Conservation (phyloP, 2,888 invertebrate species). For the Eudasyphora cyanicolor region DNA sequence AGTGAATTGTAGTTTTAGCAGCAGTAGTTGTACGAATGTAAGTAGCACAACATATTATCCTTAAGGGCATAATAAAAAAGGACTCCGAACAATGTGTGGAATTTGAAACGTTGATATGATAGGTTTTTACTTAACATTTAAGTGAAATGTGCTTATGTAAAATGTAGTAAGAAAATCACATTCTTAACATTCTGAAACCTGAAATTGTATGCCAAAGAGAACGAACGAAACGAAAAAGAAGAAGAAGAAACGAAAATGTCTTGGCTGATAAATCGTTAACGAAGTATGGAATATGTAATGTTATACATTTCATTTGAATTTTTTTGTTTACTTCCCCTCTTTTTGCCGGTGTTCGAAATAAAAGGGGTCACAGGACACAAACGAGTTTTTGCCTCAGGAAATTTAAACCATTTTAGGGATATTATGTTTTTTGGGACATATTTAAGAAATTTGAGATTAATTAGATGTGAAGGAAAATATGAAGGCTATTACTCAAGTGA, state of each 20-base stretch:
- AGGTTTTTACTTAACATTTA: constrained; percentile 27
- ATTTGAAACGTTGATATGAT: constrained; percentile 33
- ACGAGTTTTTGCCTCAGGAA: background rate
- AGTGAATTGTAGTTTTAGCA: background rate
- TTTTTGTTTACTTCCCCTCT: background rate
- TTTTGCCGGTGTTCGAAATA: background rate
- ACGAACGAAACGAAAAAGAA: background rate
- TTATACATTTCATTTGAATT: constrained; percentile 8
- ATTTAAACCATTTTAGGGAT: background rate
- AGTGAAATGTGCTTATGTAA: constrained; percentile 25
- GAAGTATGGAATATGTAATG: constrained; percentile 32
- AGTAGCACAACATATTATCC: constrained; percentile 29
- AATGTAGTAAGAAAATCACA: constrained; percentile 17
- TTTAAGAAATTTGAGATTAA: background rate
- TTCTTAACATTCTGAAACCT: background rate
- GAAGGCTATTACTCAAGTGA: background rate
- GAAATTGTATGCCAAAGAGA: background rate
- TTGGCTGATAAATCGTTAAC: constrained; percentile 55
- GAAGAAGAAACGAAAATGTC: constrained; percentile 43
- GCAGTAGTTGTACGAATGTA: no score
- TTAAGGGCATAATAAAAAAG: constrained; percentile 26
- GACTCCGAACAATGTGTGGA: background rate
- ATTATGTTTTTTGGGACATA: background rate
- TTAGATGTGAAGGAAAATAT: background rate
- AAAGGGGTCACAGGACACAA: background rate